Conservation (phyloP, 2,888 invertebrate genomes). For the Calliopum simillimum region DNA sequence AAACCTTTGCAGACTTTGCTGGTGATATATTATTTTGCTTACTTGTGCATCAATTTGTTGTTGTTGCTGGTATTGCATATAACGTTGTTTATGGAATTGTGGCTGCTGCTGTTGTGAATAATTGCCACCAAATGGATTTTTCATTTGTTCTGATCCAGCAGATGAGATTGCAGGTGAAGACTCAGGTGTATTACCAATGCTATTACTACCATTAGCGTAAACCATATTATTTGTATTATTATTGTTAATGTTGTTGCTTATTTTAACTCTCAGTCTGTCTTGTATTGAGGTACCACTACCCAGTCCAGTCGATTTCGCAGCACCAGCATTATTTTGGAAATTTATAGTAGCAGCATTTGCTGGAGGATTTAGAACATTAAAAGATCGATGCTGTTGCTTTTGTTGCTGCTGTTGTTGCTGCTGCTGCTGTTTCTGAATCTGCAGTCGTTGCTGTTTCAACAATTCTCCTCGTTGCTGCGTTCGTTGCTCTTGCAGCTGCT, state of each 20-base stretch:
- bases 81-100: conserved; percentile 17
- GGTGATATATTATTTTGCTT: not conserved
- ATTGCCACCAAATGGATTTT: conserved; percentile 42
- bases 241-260: conserved; percentile 46
- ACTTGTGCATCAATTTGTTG: conserved; percentile 31
- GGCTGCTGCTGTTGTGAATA: conserved; percentile 4
- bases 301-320: not conserved
- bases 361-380: not conserved
- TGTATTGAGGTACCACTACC: conserved; percentile 46
- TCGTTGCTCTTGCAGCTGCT: conserved; percentile 46
- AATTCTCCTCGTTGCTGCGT: conserved; percentile 40
- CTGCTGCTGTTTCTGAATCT: conserved; percentile 37
- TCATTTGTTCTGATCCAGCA: conserved; percentile 45
- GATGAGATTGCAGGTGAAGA: conserved; percentile 46
- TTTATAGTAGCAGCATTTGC: not conserved
- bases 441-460: conserved; percentile 37
- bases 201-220: conserved; percentile 32
- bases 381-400: not conserved
- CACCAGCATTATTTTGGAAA: conserved; percentile 21
- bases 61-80: conserved; percentile 32
- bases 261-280: conserved; percentile 50
- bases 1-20: too few relatives aligned
- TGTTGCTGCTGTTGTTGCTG: conserved; percentile 37
- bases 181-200: conserved; percentile 46
- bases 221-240: conserved; percentile 26